Percentiles rank a stretch among this genome's conserved stretches.
phyloP scores from a whole-genome alignment of 2,797 vertebrate species.

The Galaxias olidus region DNA sequence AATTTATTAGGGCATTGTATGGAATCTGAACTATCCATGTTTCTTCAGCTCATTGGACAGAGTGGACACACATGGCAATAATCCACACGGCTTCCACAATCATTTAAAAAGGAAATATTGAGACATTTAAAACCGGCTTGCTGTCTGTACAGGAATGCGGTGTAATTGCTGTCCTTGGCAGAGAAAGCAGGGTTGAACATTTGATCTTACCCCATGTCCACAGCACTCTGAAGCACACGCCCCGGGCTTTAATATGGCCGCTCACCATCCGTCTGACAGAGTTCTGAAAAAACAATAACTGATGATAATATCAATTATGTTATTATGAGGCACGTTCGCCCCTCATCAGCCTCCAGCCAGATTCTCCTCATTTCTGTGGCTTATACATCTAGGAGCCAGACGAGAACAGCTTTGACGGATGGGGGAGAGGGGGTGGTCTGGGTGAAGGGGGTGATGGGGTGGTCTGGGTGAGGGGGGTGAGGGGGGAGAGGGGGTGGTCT shows the following conservation, averaged over 20 bases:
- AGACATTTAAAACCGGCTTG: constrained; percentile 74
- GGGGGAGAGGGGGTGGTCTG: constrained; percentile 57
- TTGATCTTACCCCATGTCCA: constrained; percentile 73
- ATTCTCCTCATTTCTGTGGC: constrained; percentile 67
- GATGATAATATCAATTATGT: constrained; percentile 68
- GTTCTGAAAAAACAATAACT: constrained; percentile 66
- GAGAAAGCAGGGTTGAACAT: constrained; percentile 54
- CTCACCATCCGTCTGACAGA: constrained; percentile 63
- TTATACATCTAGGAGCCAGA: constrained; percentile 64
- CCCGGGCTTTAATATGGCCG: constrained; percentile 55
- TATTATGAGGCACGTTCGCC: constrained; percentile 53
- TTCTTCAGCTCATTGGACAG: constrained; percentile 56
- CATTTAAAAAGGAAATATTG: constrained; percentile 78
- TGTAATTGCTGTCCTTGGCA: constrained; percentile 75
- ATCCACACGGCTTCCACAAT: constrained; percentile 76
- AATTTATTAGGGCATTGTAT: constrained; percentile 71
- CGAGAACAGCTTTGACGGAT: constrained; percentile 74
- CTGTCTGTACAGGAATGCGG: constrained; percentile 65
- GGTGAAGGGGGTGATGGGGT: constrained; percentile 50
- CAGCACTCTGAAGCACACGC: constrained; percentile 47
- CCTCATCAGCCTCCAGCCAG: constrained; percentile 47
- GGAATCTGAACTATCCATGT: constrained; percentile 64
- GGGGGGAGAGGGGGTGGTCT: constrained; percentile 8
- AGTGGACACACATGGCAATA: constrained; percentile 79
- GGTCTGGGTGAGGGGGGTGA: no score